These are phyloP conservation scores for Diadegma fenestrale DNA, from an alignment of 2,888 invertebrate genomes.

Conservation along the genomic window DNA sequence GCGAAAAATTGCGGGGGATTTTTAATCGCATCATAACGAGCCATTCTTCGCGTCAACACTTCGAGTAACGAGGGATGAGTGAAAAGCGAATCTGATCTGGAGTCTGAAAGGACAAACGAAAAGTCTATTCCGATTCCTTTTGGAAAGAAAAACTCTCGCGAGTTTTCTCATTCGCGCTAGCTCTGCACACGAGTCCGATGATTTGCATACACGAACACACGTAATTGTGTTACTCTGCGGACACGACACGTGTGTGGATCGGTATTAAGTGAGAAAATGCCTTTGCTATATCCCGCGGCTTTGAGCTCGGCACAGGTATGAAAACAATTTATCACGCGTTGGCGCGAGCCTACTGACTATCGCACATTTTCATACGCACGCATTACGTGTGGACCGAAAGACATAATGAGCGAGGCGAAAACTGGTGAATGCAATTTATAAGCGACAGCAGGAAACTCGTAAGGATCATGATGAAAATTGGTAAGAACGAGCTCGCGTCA, in stretches of 20 bases:
- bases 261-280: conserved; percentile 36
- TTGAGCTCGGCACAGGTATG: conserved; percentile 8
- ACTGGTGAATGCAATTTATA: conserved; percentile 4
- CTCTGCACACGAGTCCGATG: conserved; percentile 15
- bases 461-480: conserved; percentile 32
- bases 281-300: conserved; percentile 14
- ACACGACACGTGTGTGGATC: conserved; percentile 47
- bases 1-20: neutral
- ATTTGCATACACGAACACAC: conserved; percentile 43
- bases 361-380: conserved; percentile 17
- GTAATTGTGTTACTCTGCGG: neutral
- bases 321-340: conserved; percentile 63
- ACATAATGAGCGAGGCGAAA: conserved; percentile 55
- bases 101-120: conserved; percentile 2
- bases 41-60: neutral
- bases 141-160: neutral
- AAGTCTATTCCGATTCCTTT: neutral
- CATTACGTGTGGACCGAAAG: conserved; percentile 28
- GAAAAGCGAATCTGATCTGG: conserved; percentile 5
- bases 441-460: conserved; percentile 11
- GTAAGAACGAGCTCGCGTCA: neutral
- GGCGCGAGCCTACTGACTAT: conserved; percentile 39
- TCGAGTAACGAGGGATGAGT: neutral
- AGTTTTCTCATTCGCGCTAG: neutral
- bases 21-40: neutral